A percentile compares a stretch with the other conserved stretches of the same genome.
Evolutionary conservation across 2,888 invertebrate genomes (phyloP).

Genomic region (Hypsopygia costalis): DNA sequence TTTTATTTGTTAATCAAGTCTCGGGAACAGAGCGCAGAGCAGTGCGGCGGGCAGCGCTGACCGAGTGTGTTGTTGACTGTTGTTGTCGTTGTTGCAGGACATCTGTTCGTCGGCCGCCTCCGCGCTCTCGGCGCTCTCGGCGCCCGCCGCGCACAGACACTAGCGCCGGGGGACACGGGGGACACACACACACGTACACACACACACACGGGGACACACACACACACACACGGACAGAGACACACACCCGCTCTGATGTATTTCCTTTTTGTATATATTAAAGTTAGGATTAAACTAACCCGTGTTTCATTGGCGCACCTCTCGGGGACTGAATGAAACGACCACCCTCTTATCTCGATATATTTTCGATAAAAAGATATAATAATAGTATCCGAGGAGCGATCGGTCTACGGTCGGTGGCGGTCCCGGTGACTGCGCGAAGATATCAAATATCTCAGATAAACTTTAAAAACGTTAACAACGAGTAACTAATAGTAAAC

Average conservation of each 20-base stretch:
- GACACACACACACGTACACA: too few species aligned
- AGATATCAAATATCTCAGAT: constrained; percentile 32
- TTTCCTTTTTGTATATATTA: constrained; percentile 71
- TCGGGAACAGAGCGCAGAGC: too few species aligned
- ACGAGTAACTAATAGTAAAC: constrained; percentile 22
- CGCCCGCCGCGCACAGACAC: constrained; percentile 46
- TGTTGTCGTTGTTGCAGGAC: constrained; percentile 39
- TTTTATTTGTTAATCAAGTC: too few species aligned
- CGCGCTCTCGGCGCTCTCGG: constrained; percentile 77
- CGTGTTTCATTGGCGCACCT: constrained; percentile 31
- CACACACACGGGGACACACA: too few species aligned
- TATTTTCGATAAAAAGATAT: constrained; percentile 52
- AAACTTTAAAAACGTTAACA: constrained; percentile 66
- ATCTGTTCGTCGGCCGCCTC: constrained; percentile 75
- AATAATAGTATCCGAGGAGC: constrained; percentile 17
- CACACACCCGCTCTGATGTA: constrained; percentile 21
- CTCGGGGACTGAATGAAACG: constrained; percentile 28
- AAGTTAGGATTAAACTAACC: constrained; percentile 52
- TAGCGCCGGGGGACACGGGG: too few species aligned
- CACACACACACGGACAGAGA: constrained; percentile 1
- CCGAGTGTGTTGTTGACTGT: too few species aligned
- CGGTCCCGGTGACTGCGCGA: constrained; percentile 23
- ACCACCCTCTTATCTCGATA: constrained; percentile 36
- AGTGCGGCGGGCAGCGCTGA: too few species aligned
- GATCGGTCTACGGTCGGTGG: constrained; percentile 16